Evolutionary conservation across 2,888 invertebrate genomes (phyloP).

Genomic region (Trissolcus brochymenae): DNA sequence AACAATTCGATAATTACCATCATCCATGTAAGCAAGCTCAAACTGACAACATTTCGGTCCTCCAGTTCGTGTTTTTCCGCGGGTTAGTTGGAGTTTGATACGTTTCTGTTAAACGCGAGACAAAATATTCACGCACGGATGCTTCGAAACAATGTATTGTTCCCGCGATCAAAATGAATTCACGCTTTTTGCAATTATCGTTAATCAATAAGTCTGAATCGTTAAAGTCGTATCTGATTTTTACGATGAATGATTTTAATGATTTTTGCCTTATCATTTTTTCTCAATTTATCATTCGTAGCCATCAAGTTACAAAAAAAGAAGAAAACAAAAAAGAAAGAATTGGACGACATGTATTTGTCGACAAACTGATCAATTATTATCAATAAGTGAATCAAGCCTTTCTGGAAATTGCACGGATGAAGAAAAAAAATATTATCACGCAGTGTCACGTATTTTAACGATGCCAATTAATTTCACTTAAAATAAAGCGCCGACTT

Average conservation of each 20-base stretch:
- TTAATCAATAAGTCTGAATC: conserved; percentile 15
- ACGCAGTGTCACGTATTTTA: conserved; percentile 38
- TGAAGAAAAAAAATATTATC: conserved; percentile 35
- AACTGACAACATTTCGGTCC: conserved; percentile 23
- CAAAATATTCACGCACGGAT: conserved; percentile 64
- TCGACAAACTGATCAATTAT: conserved; percentile 48
- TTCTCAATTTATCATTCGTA: too few relatives aligned
- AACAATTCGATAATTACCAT: conserved; percentile 63
- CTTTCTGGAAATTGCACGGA: conserved; percentile 28
- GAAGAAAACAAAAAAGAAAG: background rate
- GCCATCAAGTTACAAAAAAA: too few relatives aligned
- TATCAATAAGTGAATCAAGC: conserved; percentile 49
- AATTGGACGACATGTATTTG: background rate
- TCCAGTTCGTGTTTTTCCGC: conserved; percentile 58
- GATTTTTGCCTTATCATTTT: too few relatives aligned
- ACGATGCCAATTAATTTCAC: conserved; percentile 46
- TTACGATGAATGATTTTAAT: too few relatives aligned
- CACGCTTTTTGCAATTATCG: conserved; percentile 15
- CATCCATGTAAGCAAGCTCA: conserved; percentile 53
- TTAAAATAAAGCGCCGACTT: conserved; percentile 26
- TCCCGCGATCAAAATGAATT: conserved; percentile 9
- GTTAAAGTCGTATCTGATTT: background rate
- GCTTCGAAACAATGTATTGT: conserved; percentile 16
- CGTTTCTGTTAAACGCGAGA: conserved; percentile 62
- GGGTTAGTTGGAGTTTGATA: conserved; percentile 62